Percentiles rank a stretch among this genome's conserved stretches.
phyloP scores from a whole-genome alignment of 1,140 invertebrate species.

The Drosophila tristis region DNA sequence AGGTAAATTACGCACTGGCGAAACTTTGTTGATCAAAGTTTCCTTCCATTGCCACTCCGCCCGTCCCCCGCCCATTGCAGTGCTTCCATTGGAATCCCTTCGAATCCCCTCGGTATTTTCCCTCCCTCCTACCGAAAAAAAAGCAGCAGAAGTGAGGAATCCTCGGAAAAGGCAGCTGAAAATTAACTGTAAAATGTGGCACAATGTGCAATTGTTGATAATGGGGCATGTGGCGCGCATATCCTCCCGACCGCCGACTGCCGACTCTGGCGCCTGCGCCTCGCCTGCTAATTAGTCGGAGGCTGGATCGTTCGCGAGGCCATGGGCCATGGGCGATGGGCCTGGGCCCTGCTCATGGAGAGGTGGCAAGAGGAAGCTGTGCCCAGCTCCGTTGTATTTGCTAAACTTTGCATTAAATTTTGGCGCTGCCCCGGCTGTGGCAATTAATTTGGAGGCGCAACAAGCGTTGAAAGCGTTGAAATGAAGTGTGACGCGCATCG shows the following conservation, averaged over 20 bases:
- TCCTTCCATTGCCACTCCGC: no score
- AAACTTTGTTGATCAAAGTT: no score
- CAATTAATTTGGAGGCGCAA: constrained; percentile 82
- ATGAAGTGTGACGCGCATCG: constrained; percentile 73
- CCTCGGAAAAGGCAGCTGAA: constrained; percentile 31
- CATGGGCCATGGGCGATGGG: no score
- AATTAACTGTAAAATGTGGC: constrained; percentile 79
- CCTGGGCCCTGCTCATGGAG: no score
- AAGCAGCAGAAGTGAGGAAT: not conserved
- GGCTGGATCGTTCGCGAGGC: constrained; percentile 16
- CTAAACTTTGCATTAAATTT: constrained; percentile 80
- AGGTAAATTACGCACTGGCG: no score
- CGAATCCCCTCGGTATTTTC: not conserved
- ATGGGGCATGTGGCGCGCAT: constrained; percentile 76
- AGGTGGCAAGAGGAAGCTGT: not conserved
- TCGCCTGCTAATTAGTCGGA: constrained; percentile 69
- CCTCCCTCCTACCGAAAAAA: not conserved
- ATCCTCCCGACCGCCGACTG: constrained; percentile 34
- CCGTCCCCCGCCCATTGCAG: no score
- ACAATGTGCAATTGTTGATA: constrained; percentile 80
- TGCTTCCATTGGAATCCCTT: not conserved
- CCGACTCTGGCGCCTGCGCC: constrained; percentile 66
- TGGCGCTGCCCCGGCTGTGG: constrained; percentile 75
- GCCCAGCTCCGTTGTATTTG: constrained; percentile 65
- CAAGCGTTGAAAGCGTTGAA: constrained; percentile 76